phyloP scores from a whole-genome alignment of 2,797 vertebrate species.

The Buceros bicornis region DNA sequence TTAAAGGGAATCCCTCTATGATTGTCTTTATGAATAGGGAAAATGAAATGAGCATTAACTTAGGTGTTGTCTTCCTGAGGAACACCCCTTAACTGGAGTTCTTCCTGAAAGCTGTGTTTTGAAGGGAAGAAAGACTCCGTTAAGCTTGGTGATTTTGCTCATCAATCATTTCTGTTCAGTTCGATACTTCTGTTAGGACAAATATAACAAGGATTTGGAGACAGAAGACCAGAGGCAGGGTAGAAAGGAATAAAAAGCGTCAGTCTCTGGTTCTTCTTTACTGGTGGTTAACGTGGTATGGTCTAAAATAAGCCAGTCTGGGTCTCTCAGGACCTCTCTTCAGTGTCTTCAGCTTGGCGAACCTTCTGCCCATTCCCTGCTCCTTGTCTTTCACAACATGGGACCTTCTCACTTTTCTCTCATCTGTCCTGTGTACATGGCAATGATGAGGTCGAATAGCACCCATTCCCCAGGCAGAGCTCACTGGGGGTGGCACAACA shows the following conservation, averaged over 20 bases:
- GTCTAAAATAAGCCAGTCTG: background rate
- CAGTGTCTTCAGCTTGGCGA: background rate
- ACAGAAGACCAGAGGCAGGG: background rate
- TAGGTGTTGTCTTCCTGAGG: background rate
- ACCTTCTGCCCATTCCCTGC: background rate
- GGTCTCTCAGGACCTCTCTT: background rate
- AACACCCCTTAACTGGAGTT: background rate
- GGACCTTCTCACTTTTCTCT: background rate
- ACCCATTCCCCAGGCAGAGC: background rate
- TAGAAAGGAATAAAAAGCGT: background rate
- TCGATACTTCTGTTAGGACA: background rate
- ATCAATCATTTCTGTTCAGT: background rate
- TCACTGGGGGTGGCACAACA: background rate
- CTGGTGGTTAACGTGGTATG: background rate
- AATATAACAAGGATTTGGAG: constrained; percentile 14
- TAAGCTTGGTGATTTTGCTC: background rate
- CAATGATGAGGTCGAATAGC: background rate
- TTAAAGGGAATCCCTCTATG: background rate
- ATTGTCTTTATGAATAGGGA: background rate
- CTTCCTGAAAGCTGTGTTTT: background rate
- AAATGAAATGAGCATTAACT: background rate
- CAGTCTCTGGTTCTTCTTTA: constrained; percentile 5
- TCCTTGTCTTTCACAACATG: background rate
- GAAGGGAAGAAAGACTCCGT: background rate
- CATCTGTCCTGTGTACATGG: fast-evolving